These are phyloP conservation scores for Empidonax alnorum DNA, from an alignment of 2,113 vertebrate genomes.

Conservation along the genomic window DNA sequence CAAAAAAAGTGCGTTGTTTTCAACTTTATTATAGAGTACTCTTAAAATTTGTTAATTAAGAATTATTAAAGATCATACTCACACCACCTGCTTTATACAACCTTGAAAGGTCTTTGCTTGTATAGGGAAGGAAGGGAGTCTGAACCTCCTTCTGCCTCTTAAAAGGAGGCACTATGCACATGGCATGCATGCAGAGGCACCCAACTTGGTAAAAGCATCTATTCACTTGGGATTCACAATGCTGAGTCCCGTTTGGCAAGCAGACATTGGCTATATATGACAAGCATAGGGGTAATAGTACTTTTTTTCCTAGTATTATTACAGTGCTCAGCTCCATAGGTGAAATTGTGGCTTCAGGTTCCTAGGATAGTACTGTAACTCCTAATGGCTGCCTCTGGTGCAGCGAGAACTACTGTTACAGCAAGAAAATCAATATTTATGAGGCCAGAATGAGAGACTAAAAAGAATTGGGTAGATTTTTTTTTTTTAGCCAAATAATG, in stretches of 20 bases:
- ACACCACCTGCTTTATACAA: not conserved
- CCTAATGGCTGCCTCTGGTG: not conserved
- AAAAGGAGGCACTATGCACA: not conserved
- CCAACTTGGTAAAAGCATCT: not conserved
- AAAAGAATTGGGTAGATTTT: not conserved
- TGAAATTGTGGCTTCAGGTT: not conserved
- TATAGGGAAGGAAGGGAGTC: not conserved
- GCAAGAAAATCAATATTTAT: not conserved
- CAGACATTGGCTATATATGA: not conserved
- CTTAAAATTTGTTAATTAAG: not conserved
- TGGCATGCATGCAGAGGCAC: not conserved
- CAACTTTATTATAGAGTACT: not conserved
- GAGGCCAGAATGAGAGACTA: not conserved
- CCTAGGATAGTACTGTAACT: not conserved
- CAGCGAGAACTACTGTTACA: not conserved
- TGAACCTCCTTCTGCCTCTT: not conserved
- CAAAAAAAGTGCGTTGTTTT: not conserved
- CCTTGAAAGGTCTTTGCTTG: not conserved
- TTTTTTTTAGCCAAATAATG: not conserved
- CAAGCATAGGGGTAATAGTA: not conserved
- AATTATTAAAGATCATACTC: not conserved
- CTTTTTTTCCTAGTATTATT: not conserved
- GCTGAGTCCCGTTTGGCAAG: not conserved
- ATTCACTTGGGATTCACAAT: not conserved
- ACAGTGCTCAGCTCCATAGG: not conserved